Conservation (phyloP, 2,797 vertebrate genomes). For the Mus caroli region DNA sequence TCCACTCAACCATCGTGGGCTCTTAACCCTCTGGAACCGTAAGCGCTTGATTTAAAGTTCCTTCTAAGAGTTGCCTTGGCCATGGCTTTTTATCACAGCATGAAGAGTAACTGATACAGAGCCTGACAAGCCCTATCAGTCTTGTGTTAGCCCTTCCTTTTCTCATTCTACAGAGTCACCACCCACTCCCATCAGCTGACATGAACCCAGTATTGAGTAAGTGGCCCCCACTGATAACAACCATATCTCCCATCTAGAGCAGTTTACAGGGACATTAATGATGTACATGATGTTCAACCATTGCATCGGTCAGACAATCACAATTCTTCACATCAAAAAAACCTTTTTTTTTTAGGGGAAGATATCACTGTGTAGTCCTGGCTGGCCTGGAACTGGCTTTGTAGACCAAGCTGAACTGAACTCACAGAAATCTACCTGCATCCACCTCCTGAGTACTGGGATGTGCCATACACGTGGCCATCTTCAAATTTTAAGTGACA, state of each 20-base stretch:
- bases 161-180: not conserved
- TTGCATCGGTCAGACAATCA: constrained; percentile 22
- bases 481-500: not conserved
- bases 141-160: not conserved
- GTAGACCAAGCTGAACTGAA: not conserved
- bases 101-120: not conserved
- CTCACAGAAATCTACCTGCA: not conserved
- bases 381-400: not conserved
- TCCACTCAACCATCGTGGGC: not conserved
- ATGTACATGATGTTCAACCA: not conserved
- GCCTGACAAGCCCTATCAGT: not conserved
- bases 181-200: not conserved
- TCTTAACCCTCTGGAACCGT: not conserved
- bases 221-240: not conserved
- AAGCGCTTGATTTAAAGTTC: not conserved
- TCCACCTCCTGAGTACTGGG: not conserved
- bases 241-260: not conserved
- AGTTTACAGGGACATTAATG: not conserved
- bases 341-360: not conserved
- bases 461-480: not conserved
- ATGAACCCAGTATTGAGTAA: not conserved
- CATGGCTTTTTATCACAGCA: not conserved
- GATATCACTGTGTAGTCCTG: not conserved
- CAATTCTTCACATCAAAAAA: not conserved
- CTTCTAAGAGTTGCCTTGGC: not conserved